phyloP scores from a whole-genome alignment of 2,113 vertebrate species.

The Bujurquina vittata region DNA sequence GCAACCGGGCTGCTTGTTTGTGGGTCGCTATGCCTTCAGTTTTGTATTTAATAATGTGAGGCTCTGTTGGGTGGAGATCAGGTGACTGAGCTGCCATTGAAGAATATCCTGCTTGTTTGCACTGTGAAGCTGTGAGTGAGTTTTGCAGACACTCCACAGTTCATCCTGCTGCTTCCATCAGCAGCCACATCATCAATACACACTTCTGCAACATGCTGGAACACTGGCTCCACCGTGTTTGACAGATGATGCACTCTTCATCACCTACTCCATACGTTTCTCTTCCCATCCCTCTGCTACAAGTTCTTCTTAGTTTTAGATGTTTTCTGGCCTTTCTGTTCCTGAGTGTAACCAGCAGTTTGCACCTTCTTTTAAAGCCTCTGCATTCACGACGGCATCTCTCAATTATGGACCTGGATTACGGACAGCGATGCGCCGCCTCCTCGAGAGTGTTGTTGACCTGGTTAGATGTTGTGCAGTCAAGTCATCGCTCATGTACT shows the following conservation, averaged over 20 bases:
- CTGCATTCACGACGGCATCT: background rate
- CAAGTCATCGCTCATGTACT: background rate
- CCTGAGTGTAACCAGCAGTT: too few relatives aligned
- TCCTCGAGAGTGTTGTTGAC: background rate
- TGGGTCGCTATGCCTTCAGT: too few relatives aligned
- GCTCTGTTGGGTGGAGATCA: too few relatives aligned
- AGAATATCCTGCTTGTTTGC: background rate
- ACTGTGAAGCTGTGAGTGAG: rapidly evolving
- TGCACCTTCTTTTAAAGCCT: rapidly evolving
- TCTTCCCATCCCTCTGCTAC: too few relatives aligned
- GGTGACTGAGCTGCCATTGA: background rate
- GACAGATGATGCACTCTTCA: background rate
- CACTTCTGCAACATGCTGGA: background rate
- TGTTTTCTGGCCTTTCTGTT: background rate
- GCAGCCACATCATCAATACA: background rate
- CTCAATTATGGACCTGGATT: rapidly evolving
- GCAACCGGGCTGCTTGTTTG: too few relatives aligned
- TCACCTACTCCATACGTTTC: background rate
- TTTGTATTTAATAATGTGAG: too few relatives aligned
- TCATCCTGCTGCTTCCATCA: background rate
- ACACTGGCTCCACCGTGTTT: rapidly evolving
- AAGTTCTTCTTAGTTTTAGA: too few relatives aligned
- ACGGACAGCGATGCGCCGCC: background rate
- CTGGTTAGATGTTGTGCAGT: rapidly evolving
- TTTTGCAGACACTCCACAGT: background rate